Percentiles rank a stretch among this genome's conserved stretches.
Evolutionary conservation across 2,113 vertebrate genomes (phyloP).

Genomic region (Lamprotornis superbus): DNA sequence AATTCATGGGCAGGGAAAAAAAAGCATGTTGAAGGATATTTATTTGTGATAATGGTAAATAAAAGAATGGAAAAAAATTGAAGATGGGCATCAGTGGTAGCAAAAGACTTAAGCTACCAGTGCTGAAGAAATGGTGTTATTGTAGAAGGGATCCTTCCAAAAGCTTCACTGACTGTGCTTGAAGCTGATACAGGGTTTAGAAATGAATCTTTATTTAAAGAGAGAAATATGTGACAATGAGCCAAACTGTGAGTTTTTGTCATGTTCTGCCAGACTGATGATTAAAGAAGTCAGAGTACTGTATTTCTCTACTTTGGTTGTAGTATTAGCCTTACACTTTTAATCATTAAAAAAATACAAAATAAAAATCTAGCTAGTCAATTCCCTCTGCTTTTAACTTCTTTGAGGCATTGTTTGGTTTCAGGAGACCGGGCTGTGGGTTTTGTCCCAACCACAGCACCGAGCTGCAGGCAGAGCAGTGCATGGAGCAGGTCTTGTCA

Average conservation of each 20-base stretch:
- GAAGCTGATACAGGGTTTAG: neutral
- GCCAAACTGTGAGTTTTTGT: neutral
- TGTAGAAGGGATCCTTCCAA: neutral
- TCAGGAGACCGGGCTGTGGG: neutral
- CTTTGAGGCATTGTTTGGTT: neutral
- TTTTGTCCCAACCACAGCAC: neutral
- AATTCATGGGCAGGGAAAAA: neutral
- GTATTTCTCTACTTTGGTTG: neutral
- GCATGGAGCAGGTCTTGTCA: neutral
- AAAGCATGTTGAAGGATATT: neutral
- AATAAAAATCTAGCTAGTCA: neutral
- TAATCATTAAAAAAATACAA: neutral
- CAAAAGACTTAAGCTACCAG: neutral
- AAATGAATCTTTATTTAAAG: neutral
- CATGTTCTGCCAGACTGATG: neutral
- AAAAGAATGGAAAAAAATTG: neutral
- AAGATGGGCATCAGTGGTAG: neutral
- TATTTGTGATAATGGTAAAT: neutral
- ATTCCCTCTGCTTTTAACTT: neutral
- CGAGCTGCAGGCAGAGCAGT: neutral
- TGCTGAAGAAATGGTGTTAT: neutral
- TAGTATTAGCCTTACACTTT: neutral
- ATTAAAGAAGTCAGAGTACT: neutral
- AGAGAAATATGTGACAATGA: neutral
- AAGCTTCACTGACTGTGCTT: neutral